Conservation (phyloP, 2,113 vertebrate genomes). For the Lagopus leucura region DNA sequence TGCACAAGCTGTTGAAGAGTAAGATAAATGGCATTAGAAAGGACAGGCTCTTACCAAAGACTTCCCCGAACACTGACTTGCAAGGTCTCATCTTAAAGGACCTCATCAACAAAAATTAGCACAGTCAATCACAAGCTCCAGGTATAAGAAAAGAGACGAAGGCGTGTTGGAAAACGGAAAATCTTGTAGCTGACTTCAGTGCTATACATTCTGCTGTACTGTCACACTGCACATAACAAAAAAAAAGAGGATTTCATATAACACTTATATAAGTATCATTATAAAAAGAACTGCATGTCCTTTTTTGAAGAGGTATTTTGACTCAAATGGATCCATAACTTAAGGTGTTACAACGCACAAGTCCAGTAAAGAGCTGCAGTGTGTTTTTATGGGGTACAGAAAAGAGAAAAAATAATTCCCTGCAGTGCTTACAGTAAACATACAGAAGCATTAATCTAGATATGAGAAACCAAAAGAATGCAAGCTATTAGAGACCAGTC, state of each 20-base stretch:
- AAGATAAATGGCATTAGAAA: neutral
- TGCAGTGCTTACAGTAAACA: neutral
- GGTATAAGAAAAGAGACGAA: neutral
- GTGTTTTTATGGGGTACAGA: neutral
- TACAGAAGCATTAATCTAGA: neutral
- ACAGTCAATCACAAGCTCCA: neutral
- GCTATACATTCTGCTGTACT: neutral
- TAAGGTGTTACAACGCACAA: neutral
- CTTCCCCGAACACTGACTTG: neutral
- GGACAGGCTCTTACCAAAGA: neutral
- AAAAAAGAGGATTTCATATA: neutral
- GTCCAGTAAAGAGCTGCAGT: neutral
- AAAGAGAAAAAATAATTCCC: neutral
- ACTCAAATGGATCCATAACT: neutral
- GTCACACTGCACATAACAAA: neutral
- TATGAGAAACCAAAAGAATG: constrained; percentile 33
- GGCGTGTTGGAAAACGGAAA: neutral
- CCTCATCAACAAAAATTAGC: neutral
- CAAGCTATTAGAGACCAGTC: constrained; percentile 18
- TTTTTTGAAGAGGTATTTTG: neutral
- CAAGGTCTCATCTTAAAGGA: neutral
- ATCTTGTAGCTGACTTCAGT: neutral
- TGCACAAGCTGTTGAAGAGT: neutral
- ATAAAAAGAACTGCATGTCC: neutral
- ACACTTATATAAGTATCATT: neutral